These are phyloP conservation scores for Myotis yumanensis DNA, from an alignment of 2,113 vertebrate genomes.

Conservation along the genomic window DNA sequence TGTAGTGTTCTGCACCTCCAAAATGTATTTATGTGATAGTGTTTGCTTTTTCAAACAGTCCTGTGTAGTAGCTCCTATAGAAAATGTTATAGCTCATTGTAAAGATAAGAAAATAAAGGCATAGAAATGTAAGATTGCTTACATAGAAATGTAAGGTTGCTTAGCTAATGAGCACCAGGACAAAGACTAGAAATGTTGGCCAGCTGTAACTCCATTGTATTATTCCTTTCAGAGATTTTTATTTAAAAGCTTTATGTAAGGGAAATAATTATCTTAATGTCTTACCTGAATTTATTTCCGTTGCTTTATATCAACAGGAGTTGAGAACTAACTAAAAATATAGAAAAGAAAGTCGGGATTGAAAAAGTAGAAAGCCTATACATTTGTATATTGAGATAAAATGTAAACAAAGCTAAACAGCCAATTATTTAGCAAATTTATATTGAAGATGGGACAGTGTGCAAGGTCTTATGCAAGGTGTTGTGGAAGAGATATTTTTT, in stretches of 20 bases:
- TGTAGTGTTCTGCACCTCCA: constrained; percentile 51
- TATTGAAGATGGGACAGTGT: not conserved
- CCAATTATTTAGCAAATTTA: not conserved
- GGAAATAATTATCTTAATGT: not conserved
- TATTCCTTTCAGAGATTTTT: constrained; percentile 1
- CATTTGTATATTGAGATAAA: not conserved
- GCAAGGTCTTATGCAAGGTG: not conserved
- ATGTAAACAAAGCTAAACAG: not conserved
- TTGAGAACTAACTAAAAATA: not conserved
- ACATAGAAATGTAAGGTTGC: constrained; percentile 54
- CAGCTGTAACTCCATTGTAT: not conserved
- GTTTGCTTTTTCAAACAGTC: constrained; percentile 62
- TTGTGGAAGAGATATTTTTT: not conserved
- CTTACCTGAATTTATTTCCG: constrained; percentile 9
- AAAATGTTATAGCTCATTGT: constrained; percentile 70
- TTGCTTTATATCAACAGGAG: not conserved
- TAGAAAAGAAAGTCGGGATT: not conserved
- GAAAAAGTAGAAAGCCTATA: not conserved
- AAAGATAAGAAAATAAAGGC: constrained; percentile 75
- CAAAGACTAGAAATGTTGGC: not conserved
- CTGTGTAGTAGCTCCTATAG: constrained; percentile 58
- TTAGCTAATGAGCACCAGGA: constrained; percentile 67
- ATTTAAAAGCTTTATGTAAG: not conserved
- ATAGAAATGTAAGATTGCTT: constrained; percentile 55
- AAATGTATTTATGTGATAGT: constrained; percentile 71